phyloP scores from a whole-genome alignment of 2,797 vertebrate genomes.

The Anguilla marmorata region DNA sequence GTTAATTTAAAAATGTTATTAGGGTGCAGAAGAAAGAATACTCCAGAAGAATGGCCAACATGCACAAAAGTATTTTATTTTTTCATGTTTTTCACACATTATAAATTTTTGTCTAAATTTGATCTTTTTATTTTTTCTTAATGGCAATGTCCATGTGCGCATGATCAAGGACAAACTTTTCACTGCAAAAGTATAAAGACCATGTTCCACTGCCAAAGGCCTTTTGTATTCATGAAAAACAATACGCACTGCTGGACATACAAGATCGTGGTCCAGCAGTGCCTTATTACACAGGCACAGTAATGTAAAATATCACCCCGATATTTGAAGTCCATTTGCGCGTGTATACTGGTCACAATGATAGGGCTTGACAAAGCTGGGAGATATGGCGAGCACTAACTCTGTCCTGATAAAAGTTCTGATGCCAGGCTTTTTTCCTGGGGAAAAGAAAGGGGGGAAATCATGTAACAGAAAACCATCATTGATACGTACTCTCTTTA shows the following conservation, averaged over 20 bases:
- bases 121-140: background rate
- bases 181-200: background rate
- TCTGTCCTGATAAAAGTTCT: slow-evolving; percentile 16
- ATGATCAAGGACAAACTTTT: background rate
- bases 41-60: background rate
- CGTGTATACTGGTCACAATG: too few species aligned
- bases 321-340: background rate
- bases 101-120: background rate
- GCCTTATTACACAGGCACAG: background rate
- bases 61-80: background rate
- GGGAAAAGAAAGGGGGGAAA: slow-evolving; percentile 25
- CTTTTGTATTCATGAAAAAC: background rate
- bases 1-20: background rate
- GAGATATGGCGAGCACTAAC: background rate
- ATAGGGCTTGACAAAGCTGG: too few species aligned
- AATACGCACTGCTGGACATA: background rate
- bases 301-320: background rate
- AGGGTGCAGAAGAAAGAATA: background rate
- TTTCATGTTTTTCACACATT: background rate
- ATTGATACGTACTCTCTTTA: background rate
- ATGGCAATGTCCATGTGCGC: background rate
- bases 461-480: background rate
- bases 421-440: slow-evolving; percentile 58
- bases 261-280: background rate
- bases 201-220: background rate